Base-by-base conservation (phyloP, 2,113 vertebrate species). In the Dicentrarchus labrax region DNA sequence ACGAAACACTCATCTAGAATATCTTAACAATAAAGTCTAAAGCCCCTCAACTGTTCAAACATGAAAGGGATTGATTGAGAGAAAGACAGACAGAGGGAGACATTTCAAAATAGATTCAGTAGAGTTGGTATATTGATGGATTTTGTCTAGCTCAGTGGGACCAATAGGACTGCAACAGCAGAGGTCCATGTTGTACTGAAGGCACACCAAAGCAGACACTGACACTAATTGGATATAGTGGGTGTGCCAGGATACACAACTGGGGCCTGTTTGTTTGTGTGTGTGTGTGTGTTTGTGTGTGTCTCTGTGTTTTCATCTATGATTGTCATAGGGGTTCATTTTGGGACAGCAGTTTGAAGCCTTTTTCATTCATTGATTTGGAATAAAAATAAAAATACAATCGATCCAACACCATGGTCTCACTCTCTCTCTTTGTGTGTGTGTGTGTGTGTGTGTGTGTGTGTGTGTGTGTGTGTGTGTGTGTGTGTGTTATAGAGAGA, bases 131-230 rank as follows among this genome's bases (percentile, higher is more conserved):
- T 83, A 86, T 64, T 85, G 76, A 91, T 89, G 83, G 81, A 82
- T 88, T 85, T 82, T 79, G 84, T 89, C 67, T 48, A 6, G 72
- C 85, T 85, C 86, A 83, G 80, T 89, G 82, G 82, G 84, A 87
- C 74, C 76, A 84, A 78, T 71, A 81, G 72, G 74, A 75, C 48
- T 6, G 39, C 38, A 80, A 72, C 24, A 56, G 73, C 66, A 60
- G 79, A 80, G 68, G 68, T 38, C 60, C 3, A n/a, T 12, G 69
- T 78, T 78, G 70, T 24, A 65, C 75, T 88, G 74, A 86, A 86
- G 79, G 60, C 68, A 72, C 73, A 76, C 78, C 59, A 72, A 65
- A 86, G 77, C 86, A 78, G 43, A 16, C 67, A 53, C 64, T 85
- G 72, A 64, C 68, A 69, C 80, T 90, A 88, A 91, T 79, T 89